Evolutionary conservation across 1,140 invertebrate genomes (phyloP).

Genomic region (fruit fly (Drosophila melanogaster)): DNA sequence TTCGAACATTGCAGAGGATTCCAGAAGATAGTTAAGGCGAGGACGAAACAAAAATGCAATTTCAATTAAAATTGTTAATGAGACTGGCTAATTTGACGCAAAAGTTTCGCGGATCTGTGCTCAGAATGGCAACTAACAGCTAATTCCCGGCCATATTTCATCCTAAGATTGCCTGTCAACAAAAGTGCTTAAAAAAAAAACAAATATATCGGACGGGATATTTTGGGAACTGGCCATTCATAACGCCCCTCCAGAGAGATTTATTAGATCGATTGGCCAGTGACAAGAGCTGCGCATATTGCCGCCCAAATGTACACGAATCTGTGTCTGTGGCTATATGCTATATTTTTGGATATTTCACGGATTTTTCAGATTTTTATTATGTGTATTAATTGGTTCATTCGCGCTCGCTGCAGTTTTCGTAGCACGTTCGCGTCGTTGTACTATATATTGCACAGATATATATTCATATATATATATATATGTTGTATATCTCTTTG

Average conservation of each 20-base stretch:
- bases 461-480: background rate
- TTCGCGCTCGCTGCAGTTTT: constrained; percentile 40
- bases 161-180: constrained; percentile 48
- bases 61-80: constrained; percentile 52
- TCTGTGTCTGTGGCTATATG: constrained; percentile 3
- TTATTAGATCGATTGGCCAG: constrained; percentile 49
- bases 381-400: constrained; percentile 52
- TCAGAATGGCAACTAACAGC: constrained; percentile 34
- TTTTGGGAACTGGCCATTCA: constrained; percentile 42
- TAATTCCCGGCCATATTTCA: constrained; percentile 37
- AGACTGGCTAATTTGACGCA: constrained; percentile 33
- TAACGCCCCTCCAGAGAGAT: constrained; percentile 47
- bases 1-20: constrained; percentile 4
- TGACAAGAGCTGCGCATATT: constrained; percentile 50
- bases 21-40: background rate
- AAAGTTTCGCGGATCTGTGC: constrained; percentile 24
- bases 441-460: constrained; percentile 9
- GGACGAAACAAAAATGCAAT: constrained; percentile 27
- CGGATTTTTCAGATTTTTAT: constrained; percentile 49
- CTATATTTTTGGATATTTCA: constrained; percentile 45
- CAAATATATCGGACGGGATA: constrained; percentile 31
- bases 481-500: background rate
- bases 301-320: constrained; percentile 34
- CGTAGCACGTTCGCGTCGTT: constrained; percentile 23
- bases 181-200: constrained; percentile 36